Conservation (phyloP, 2,888 invertebrate genomes). For the Germaria angustata region DNA sequence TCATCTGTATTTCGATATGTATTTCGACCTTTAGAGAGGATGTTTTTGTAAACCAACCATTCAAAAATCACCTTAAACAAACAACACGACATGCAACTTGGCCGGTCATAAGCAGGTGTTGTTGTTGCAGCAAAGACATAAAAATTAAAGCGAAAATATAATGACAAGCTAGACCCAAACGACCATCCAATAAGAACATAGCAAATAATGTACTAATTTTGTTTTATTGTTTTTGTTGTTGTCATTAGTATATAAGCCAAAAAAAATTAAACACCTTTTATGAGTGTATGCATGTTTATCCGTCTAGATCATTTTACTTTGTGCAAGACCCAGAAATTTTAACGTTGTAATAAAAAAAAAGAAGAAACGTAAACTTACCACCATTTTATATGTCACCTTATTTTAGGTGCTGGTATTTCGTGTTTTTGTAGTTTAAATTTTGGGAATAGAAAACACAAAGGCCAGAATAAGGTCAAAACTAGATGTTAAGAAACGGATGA, state of each 20-base stretch:
- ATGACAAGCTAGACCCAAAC: neutral
- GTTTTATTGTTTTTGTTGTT: slow-evolving; percentile 27
- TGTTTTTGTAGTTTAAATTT: slow-evolving; percentile 26
- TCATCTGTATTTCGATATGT: no score
- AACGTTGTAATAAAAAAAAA: neutral
- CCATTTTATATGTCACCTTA: neutral
- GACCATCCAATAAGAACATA: neutral
- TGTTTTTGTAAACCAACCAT: neutral
- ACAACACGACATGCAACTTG: slow-evolving; percentile 8
- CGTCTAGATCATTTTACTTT: slow-evolving; percentile 9
- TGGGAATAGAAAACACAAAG: slow-evolving; percentile 56
- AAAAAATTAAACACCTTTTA: neutral
- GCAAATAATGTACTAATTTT: slow-evolving; percentile 23
- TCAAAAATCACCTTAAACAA: slow-evolving; percentile 4
- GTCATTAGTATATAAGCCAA: neutral
- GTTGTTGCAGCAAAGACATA: slow-evolving; percentile 12
- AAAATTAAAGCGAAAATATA: slow-evolving; percentile 16
- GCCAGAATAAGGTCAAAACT: slow-evolving; percentile 64
- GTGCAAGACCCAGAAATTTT: slow-evolving; percentile 25
- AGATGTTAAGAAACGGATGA: slow-evolving; percentile 52
- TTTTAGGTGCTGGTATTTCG: slow-evolving; percentile 20
- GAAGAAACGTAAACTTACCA: neutral
- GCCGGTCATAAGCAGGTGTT: slow-evolving; percentile 36
- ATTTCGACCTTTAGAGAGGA: no score
- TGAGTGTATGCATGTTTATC: neutral